Evolutionary conservation across 2,797 vertebrate genomes (phyloP), one percentile per base, ranked within the genome.

Genomic region (Lemur catta): DNA sequence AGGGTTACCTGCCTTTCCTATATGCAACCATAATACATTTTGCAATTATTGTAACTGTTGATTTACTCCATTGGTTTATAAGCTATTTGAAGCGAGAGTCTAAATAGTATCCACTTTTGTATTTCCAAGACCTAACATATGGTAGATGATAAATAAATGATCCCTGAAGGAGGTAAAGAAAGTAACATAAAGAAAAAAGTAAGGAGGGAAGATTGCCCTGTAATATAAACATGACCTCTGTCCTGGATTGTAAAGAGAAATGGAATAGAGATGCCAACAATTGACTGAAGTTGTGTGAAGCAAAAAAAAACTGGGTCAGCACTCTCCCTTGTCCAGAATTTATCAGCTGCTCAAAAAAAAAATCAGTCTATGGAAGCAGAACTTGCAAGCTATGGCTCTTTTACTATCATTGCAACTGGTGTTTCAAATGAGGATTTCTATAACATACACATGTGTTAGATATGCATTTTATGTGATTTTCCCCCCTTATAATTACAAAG

Each of bases 121-220:
- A 55, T 63, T 84, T 94, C 20, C 14, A 91, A 91, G 46, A 88
- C 15, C 89, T 84, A 61, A 26, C 18, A 14, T 35, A 75, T 3
- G 57, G 59, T 22, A 84, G 26, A 8, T 92, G 63, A 82, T 94
- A 89, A 96, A 79, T 95, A 82, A 74, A 61, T 92, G 63, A 55
- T 82, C 14, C 2, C 35, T 63, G 26, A 88, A 80, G 43, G 20
- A 93, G 43, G 50, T 35, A 71, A 76, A 30, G 17, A 63, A 67
- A 80, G 35, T 35, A 78, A 24, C 4, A 41, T 35, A 33, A 90
- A 91, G 55, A 78, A 63, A 41, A 80, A 88, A 84, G 41, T 50
- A 88, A 78, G 38, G 46, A 91, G 24, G 35, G 24, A 84, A 81
- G 48, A 76, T 63, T 63, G n/a, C 2, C 71, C 43, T 76, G 7